Conservation (phyloP, 2,888 invertebrate species). For the Phortica magna region DNA sequence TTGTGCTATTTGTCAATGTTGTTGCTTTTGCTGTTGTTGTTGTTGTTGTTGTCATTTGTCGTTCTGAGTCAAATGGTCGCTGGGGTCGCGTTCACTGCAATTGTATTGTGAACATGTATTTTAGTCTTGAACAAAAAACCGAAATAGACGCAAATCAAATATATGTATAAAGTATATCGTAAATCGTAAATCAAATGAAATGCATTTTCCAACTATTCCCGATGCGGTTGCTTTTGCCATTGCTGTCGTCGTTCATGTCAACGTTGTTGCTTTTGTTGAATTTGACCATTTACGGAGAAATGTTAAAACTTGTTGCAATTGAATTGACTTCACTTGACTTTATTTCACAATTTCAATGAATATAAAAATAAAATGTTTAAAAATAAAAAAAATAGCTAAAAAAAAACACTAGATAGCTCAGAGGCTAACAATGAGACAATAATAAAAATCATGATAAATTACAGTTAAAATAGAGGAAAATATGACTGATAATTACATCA, state of each 20-base stretch:
- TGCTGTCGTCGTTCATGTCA: background rate
- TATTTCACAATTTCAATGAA: constrained; percentile 48
- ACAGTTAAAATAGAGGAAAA: constrained; percentile 23
- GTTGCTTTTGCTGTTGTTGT: constrained; percentile 46
- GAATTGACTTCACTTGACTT: constrained; percentile 29
- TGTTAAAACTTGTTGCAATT: constrained; percentile 45
- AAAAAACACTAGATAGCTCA: background rate
- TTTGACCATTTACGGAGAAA: constrained; percentile 70
- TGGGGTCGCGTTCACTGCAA: constrained; percentile 48
- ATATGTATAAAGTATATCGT: too few relatives aligned
- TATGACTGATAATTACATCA: constrained; percentile 29
- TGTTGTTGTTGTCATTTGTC: constrained; percentile 48
- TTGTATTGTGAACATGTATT: background rate
- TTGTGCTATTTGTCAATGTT: constrained; percentile 34
- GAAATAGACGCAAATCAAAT: too few relatives aligned
- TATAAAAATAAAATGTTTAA: constrained; percentile 40
- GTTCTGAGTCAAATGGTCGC: constrained; percentile 16
- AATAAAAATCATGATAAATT: constrained; percentile 30
- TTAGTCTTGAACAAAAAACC: background rate
- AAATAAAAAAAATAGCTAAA: constrained; percentile 23
- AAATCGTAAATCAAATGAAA: constrained; percentile 20
- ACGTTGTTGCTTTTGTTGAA: constrained; percentile 54
- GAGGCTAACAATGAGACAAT: background rate
- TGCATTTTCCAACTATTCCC: constrained; percentile 19
- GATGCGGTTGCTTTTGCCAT: constrained; percentile 41